These are phyloP conservation scores for Nebria salina DNA, from an alignment of 2,888 invertebrate species.

Conservation along the genomic window DNA sequence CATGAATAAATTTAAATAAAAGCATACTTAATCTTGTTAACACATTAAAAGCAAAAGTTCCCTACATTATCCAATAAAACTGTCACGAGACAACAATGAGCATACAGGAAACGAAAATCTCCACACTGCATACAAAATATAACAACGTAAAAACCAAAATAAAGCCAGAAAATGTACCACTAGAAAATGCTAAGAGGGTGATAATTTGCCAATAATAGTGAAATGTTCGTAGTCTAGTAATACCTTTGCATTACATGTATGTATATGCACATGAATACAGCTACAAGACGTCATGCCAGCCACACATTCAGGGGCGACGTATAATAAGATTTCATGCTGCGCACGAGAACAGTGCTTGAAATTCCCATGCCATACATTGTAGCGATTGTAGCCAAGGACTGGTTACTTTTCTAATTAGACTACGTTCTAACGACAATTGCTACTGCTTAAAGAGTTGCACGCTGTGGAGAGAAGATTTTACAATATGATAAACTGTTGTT, in stretches of 20 bases:
- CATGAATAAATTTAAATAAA: not conserved
- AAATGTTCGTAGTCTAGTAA: not conserved
- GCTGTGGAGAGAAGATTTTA: slow-evolving; percentile 20
- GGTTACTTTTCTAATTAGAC: slow-evolving; percentile 9
- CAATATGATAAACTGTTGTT: slow-evolving; percentile 11
- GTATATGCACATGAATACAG: not conserved
- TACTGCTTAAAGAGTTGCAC: slow-evolving; percentile 12
- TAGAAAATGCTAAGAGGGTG: not conserved
- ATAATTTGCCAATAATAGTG: slow-evolving; percentile 13
- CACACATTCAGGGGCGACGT: not conserved
- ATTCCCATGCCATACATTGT: slow-evolving; percentile 26
- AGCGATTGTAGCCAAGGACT: not conserved
- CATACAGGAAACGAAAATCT: slow-evolving; percentile 2
- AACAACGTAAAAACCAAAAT: not conserved
- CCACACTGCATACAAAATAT: not conserved
- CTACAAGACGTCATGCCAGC: not conserved
- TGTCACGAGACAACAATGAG: slow-evolving; percentile 7
- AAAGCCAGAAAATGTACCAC: not conserved
- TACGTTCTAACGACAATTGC: slow-evolving; percentile 8
- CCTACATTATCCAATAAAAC: slow-evolving; percentile 11
- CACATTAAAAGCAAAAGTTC: not conserved
- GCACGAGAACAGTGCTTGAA: slow-evolving; percentile 2
- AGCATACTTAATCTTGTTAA: not conserved
- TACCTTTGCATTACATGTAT: slow-evolving; percentile 5
- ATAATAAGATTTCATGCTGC: slow-evolving; percentile 22